Evolutionary conservation across 2,797 vertebrate species (phyloP).

Genomic region (Hippoglossus hippoglossus): DNA sequence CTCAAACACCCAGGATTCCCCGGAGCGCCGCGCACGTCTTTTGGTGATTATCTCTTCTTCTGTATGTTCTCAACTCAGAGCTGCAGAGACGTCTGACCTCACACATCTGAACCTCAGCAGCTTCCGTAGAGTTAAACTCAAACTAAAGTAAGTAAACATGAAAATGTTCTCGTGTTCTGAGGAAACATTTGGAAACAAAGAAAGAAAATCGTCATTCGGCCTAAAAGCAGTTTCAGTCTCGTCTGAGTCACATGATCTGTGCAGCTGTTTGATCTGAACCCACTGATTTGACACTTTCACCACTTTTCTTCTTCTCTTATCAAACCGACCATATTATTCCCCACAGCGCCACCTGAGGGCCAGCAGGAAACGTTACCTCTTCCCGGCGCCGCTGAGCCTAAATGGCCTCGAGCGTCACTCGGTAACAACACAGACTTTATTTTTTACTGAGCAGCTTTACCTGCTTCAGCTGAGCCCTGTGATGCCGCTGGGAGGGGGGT

Average conservation of each 20-base stretch:
- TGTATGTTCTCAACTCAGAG: no score
- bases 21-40: conserved; percentile 71
- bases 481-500: not conserved
- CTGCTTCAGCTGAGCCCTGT: no score
- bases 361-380: conserved; percentile 68
- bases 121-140: no score
- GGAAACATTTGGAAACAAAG: no score
- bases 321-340: conserved; percentile 26
- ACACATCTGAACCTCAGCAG: no score
- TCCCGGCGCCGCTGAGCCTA: conserved; percentile 60
- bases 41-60: conserved; percentile 72
- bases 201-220: no score
- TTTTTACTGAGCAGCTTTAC: conserved; percentile 22
- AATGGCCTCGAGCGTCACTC: conserved; percentile 56
- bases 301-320: not conserved
- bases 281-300: not conserved
- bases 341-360: conserved; percentile 75
- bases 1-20: conserved; percentile 61
- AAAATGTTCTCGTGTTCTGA: no score
- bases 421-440: conserved; percentile 71
- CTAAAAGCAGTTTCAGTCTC: no score
- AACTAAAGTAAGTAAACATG: no score
- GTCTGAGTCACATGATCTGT: no score
- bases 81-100: no score
- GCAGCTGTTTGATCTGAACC: no score